Evolutionary conservation across 2,888 invertebrate species (phyloP), one percentile per base, ranked within the genome.

Genomic region (Falcaria lacertinaria): DNA sequence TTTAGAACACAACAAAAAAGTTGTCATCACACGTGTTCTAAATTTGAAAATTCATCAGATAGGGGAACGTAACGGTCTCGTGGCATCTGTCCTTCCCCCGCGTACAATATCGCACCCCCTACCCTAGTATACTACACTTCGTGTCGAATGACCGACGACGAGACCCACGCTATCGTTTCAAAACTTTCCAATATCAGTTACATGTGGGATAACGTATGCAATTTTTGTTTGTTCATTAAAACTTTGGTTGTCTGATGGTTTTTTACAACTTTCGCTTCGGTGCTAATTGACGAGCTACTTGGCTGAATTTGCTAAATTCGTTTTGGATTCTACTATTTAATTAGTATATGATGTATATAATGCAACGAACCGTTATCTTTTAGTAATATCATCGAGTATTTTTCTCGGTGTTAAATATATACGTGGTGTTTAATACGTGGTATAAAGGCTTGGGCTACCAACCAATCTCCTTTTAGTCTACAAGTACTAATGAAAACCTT

Each of bases 21-120:
- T 70, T 81, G 84, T 84, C 78, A 82, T 79, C 87, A 72, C 84
- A 87, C 84, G 83, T 83, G 86, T 88, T 83, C 72, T 52, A 77
- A 76, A 77, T 84, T 84, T 60, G 66, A 77, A 83, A 80, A 71
- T 77, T 60, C 58, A 71, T 73, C 70, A 76, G 80, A 87, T 82
- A 84, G 83, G 83, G 82, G 78, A 78, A 74, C 68, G 73, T 84
- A 86, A 88, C 88, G 85, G 88, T 81, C 80, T 64, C 13, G 54
- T 53, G 67, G 76, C 86, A 86, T 86, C 85, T 86, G 87, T 78
- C 60, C 65, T 51, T 63, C 72, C 73, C 70, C 70, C 74, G 67
- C 72, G 62, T 64, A 48, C 38, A 44, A 47, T 57, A 51, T 52
- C 43, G 55, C 65, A 63, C 60, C 64, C 57, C 57, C 59, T 50